phyloP scores from a whole-genome alignment of 2,888 invertebrate species.

The Coenonympha arcania region DNA sequence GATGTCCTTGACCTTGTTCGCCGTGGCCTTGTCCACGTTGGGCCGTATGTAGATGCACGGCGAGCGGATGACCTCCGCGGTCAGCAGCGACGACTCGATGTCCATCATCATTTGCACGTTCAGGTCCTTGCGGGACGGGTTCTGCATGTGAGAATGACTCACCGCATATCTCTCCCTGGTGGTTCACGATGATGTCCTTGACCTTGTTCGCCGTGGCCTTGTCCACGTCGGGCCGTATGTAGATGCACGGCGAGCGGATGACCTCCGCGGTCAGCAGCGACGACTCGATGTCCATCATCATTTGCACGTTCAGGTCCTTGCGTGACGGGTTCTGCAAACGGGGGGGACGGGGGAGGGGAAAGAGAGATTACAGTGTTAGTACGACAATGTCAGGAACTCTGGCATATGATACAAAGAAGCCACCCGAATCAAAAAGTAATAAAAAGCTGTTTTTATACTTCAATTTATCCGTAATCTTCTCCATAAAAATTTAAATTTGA shows the following conservation, averaged over 20 bases:
- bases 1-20: slow-evolving; percentile 88
- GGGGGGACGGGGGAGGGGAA: slow-evolving; percentile 33
- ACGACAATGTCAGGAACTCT: too few species aligned
- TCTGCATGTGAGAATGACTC: too few species aligned
- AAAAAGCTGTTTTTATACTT: too few species aligned
- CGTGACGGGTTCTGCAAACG: slow-evolving; percentile 87
- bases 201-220: slow-evolving; percentile 84
- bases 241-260: slow-evolving; percentile 84
- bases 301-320: slow-evolving; percentile 92
- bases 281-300: slow-evolving; percentile 93
- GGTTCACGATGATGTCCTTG: slow-evolving; percentile 89
- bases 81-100: slow-evolving; percentile 87
- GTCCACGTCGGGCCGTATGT: slow-evolving; percentile 88
- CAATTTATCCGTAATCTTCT: too few species aligned
- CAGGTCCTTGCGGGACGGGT: slow-evolving; percentile 91
- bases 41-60: slow-evolving; percentile 87
- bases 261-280: slow-evolving; percentile 86
- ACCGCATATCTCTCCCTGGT: slow-evolving; percentile 84
- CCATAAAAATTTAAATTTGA: too few species aligned
- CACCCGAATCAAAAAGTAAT: too few species aligned
- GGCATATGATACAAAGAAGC: too few species aligned
- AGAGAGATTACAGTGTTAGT: slow-evolving; percentile 21
- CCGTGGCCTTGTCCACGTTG: slow-evolving; percentile 87
- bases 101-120: slow-evolving; percentile 95
- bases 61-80: slow-evolving; percentile 84